These are phyloP conservation scores for Sinosuthora webbiana DNA, from an alignment of 2,113 vertebrate species.

Conservation along the genomic window DNA sequence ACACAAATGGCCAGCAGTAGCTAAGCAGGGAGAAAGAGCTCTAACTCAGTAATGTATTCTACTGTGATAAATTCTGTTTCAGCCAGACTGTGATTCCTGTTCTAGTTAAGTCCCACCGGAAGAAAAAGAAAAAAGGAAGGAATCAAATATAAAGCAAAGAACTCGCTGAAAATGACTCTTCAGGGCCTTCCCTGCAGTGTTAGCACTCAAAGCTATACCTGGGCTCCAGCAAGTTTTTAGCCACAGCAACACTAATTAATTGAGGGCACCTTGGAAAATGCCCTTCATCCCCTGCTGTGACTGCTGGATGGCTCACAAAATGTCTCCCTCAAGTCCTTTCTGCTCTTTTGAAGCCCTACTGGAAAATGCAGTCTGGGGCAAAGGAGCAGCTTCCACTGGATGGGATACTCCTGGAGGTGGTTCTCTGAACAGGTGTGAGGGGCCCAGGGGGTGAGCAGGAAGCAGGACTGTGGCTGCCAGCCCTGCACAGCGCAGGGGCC, in stretches of 20 bases:
- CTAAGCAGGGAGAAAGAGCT: background rate
- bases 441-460: background rate
- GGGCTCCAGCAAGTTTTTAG: background rate
- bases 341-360: slow-evolving; percentile 14
- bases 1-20: background rate
- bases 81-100: slow-evolving; percentile 14
- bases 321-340: background rate
- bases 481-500: background rate
- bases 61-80: slow-evolving; percentile 31
- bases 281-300: slow-evolving; percentile 23
- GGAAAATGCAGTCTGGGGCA: background rate
- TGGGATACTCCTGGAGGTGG: background rate
- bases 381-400: background rate
- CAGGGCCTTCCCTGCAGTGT: background rate
- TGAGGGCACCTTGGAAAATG: slow-evolving; percentile 19
- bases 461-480: background rate
- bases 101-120: background rate
- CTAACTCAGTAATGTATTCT: slow-evolving; percentile 25
- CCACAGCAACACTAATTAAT: background rate
- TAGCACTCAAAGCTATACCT: slow-evolving; percentile 16
- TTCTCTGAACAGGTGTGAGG: background rate
- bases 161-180: background rate
- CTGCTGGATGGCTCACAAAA: background rate
- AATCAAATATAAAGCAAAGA: slow-evolving; percentile 27
- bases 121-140: slow-evolving; percentile 28